A percentile compares a stretch with the other conserved stretches of the same genome.
These are phyloP conservation scores for Tolmerus cingulatus DNA, from an alignment of 2,888 invertebrate genomes.

Conservation along the genomic window DNA sequence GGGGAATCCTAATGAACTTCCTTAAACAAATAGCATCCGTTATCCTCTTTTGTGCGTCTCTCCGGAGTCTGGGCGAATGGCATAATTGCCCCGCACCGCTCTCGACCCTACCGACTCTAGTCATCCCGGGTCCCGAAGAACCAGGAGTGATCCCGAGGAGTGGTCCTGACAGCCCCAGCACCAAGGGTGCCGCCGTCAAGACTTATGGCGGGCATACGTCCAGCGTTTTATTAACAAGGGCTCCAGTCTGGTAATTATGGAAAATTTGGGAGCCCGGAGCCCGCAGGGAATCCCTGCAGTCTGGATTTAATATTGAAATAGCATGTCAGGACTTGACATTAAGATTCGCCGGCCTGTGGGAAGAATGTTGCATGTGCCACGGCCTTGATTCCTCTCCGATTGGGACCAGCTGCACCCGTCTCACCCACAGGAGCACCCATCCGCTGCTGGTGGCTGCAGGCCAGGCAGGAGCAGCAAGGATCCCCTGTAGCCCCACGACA, in stretches of 20 bases:
- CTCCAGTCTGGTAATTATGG: not conserved
- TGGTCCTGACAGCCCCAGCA: not conserved
- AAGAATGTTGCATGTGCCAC: not conserved
- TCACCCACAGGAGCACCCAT: not conserved
- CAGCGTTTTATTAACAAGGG: not conserved
- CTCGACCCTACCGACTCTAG: not conserved
- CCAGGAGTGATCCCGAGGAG: not conserved
- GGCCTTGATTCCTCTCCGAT: not conserved
- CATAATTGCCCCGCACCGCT: not conserved
- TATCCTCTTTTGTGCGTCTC: not conserved
- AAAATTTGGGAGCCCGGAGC: not conserved
- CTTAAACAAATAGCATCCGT: slow-evolving; percentile 8
- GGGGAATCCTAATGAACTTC: not conserved
- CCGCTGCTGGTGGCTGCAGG: not conserved
- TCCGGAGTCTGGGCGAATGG: not conserved
- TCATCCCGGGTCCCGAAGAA: not conserved
- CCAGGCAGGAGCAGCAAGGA: not conserved
- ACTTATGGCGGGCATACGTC: not conserved
- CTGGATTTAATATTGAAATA: not conserved
- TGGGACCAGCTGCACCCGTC: not conserved
- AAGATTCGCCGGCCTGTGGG: not conserved
- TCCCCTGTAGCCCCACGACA: not conserved
- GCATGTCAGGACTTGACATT: not conserved
- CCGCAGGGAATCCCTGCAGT: not conserved
- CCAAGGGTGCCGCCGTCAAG: not conserved